Percentiles rank a stretch among this genome's conserved stretches.
These are phyloP conservation scores for Timandra comae DNA, from an alignment of 2,888 invertebrate genomes.

Conservation along the genomic window DNA sequence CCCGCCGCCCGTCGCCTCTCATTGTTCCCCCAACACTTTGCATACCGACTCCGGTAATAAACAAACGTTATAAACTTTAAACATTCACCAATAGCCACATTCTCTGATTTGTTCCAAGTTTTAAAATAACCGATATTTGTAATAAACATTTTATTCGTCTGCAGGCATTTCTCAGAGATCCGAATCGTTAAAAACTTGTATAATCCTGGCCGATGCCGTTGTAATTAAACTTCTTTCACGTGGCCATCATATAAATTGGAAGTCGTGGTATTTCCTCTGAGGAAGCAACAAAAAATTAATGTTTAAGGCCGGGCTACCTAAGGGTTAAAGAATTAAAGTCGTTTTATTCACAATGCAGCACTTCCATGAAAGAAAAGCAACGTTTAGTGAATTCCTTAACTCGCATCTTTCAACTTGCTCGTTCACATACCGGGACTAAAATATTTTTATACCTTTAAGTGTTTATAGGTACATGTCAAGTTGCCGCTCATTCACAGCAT, in stretches of 20 bases:
- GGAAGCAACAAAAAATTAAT: constrained; percentile 45
- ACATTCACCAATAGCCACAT: constrained; percentile 5
- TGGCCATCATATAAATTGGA: constrained; percentile 53
- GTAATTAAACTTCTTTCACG: constrained; percentile 35
- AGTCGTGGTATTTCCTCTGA: constrained; percentile 58
- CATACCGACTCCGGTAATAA: constrained; percentile 44
- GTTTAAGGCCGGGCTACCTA: constrained; percentile 27
- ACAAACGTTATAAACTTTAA: constrained; percentile 21
- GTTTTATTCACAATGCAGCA: constrained; percentile 32
- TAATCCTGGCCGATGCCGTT: constrained; percentile 15
- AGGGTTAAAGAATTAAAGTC: constrained; percentile 37
- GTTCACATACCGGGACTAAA: constrained; percentile 45
- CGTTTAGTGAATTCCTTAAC: constrained; percentile 46
- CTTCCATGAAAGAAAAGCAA: constrained; percentile 33
- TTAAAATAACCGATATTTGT: constrained; percentile 1
- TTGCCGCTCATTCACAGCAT: constrained; percentile 41
- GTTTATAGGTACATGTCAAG: constrained; percentile 12
- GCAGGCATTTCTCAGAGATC: constrained; percentile 12
- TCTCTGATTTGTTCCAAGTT: constrained; percentile 11
- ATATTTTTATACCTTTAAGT: constrained; percentile 38
- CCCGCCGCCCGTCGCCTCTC: constrained; percentile 43
- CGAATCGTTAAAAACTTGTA: constrained; percentile 15
- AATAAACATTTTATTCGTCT: constrained; percentile 12
- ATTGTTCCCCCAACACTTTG: constrained; percentile 56
- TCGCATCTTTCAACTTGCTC: constrained; percentile 37